A percentile compares a stretch with the other conserved stretches of the same genome.
These are phyloP conservation scores for Leucophenga maculata DNA, from an alignment of 2,888 invertebrate genomes.

Conservation along the genomic window DNA sequence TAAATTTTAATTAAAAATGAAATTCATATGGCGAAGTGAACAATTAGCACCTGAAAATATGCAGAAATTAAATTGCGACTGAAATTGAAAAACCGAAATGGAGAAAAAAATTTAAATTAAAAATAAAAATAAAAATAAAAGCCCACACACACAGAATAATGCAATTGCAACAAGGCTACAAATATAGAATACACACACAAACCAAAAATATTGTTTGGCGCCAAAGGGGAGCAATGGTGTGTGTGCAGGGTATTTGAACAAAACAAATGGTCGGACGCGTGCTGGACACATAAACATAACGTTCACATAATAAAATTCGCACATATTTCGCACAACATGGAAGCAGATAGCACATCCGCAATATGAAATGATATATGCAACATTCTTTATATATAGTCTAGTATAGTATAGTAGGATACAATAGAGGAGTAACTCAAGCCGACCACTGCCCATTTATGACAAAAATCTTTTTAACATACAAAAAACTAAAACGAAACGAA, in stretches of 20 bases:
- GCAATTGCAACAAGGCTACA: constrained; percentile 59
- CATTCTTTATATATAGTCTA: background rate
- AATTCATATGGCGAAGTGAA: constrained; percentile 70
- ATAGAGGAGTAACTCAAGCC: background rate
- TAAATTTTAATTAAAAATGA: constrained; percentile 70
- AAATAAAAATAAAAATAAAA: constrained; percentile 42
- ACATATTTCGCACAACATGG: constrained; percentile 67
- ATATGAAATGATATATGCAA: constrained; percentile 41
- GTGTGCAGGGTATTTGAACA: constrained; percentile 17
- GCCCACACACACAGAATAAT: constrained; percentile 43
- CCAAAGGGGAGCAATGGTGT: background rate
- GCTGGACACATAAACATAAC: constrained; percentile 63
- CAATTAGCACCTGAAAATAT: constrained; percentile 72
- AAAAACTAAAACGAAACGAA: constrained; percentile 30
- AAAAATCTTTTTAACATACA: constrained; percentile 46
- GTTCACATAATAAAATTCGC: constrained; percentile 68
- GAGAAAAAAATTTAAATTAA: constrained; percentile 34
- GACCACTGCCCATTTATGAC: background rate
- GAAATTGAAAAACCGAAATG: constrained; percentile 32
- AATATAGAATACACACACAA: background rate
- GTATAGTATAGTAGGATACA: background rate
- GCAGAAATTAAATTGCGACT: constrained; percentile 69
- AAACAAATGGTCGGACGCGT: constrained; percentile 46
- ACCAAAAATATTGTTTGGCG: no score
- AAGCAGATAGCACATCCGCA: constrained; percentile 60